phyloP scores from a whole-genome alignment of 2,888 invertebrate genomes.

The Nezara viridula region DNA sequence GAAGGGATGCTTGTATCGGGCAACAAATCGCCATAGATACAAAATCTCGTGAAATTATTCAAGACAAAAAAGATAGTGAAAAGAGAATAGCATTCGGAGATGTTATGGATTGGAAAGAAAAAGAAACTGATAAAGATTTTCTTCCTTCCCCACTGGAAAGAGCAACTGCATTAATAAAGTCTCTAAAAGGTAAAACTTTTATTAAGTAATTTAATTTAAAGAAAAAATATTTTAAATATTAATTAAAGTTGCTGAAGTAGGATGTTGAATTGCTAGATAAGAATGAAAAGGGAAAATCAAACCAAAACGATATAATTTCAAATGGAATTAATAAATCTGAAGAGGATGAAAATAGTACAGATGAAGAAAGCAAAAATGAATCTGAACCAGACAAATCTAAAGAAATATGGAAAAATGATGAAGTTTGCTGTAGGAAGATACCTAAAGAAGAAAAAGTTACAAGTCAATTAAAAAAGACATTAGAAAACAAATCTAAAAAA shows the following conservation, averaged over 20 bases:
- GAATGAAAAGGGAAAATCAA: not conserved
- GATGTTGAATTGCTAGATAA: slow-evolving; percentile 32
- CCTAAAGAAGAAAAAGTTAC: not conserved
- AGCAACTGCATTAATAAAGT: slow-evolving; percentile 7
- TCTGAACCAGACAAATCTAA: not conserved
- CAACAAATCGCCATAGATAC: slow-evolving; percentile 61
- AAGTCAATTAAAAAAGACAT: not conserved
- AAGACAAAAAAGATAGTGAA: slow-evolving; percentile 60
- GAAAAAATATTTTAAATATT: not conserved
- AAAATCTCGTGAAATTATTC: slow-evolving; percentile 55
- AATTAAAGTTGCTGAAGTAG: slow-evolving; percentile 35
- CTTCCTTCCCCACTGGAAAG: slow-evolving; percentile 12
- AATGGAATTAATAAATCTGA: not conserved
- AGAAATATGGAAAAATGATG: slow-evolving; percentile 40
- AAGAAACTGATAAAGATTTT: slow-evolving; percentile 60
- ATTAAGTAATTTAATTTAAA: not conserved
- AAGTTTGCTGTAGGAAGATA: not conserved
- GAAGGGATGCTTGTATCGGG: slow-evolving; percentile 57
- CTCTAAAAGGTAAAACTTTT: slow-evolving; percentile 47
- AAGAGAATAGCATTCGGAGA: slow-evolving; percentile 62
- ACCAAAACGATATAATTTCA: not conserved
- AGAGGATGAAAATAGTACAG: not conserved
- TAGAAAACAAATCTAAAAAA: slow-evolving; percentile 49
- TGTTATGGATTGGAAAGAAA: slow-evolving; percentile 62
- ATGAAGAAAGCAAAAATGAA: not conserved